phyloP scores from a whole-genome alignment of 2,797 vertebrate genomes.

The Picus viridis region DNA sequence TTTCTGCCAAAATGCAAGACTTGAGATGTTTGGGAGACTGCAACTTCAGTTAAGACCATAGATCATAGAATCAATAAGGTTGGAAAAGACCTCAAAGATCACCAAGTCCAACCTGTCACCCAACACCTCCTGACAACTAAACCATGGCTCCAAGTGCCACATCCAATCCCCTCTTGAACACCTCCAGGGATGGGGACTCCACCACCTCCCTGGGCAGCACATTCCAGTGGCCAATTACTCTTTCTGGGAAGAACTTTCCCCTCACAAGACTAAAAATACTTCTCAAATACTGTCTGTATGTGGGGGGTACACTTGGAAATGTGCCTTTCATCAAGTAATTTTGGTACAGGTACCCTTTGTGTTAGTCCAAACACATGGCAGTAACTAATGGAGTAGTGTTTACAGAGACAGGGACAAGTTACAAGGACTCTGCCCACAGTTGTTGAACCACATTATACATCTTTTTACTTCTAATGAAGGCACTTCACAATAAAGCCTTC shows the following conservation, averaged over 20 bases:
- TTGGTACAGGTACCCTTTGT: background rate
- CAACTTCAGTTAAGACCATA: background rate
- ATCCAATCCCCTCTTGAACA: no score
- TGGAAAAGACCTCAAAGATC: no score
- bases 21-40: background rate
- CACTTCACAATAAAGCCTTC: background rate
- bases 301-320: background rate
- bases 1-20: background rate
- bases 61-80: no score
- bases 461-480: background rate
- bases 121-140: no score
- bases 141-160: no score
- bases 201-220: no score
- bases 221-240: no score
- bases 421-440: no score
- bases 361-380: rapidly evolving
- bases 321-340: background rate
- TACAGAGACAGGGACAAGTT: background rate
- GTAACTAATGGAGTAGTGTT: rapidly evolving
- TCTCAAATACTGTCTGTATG: background rate
- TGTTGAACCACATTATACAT: background rate
- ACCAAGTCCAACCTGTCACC: no score
- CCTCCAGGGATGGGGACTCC: no score
- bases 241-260: no score
- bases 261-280: no score